Evolutionary conservation across 2,797 vertebrate species (phyloP).

Genomic region (Macrochelys suwanniensis): DNA sequence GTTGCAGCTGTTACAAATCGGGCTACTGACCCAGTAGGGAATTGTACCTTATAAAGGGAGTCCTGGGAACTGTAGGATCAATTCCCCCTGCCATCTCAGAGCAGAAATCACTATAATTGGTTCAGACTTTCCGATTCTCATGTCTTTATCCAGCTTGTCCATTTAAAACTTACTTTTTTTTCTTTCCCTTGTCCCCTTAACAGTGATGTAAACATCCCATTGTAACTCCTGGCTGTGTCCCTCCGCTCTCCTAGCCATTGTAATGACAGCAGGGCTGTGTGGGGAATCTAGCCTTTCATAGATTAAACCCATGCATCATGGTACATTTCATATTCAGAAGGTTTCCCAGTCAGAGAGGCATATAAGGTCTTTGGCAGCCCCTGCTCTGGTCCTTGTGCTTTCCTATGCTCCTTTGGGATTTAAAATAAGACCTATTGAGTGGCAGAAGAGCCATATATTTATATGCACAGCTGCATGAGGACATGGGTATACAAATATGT

Average conservation of each 20-base stretch:
- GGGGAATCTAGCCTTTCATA: neutral
- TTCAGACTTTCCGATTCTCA: neutral
- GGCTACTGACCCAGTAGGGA: neutral
- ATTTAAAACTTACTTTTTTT: neutral
- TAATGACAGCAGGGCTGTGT: neutral
- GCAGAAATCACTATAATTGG: neutral
- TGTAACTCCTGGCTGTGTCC: neutral
- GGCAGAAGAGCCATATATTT: neutral
- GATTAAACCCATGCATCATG: neutral
- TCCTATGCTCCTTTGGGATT: neutral
- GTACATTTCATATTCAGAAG: neutral
- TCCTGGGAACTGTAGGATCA: slow-evolving; percentile 26
- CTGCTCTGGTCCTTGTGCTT: neutral
- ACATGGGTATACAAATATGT: no score
- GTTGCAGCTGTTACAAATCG: slow-evolving; percentile 3
- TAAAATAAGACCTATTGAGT: neutral
- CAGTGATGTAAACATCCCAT: neutral
- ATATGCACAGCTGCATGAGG: no score
- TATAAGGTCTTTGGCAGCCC: neutral
- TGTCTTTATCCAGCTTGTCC: neutral
- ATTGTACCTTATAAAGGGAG: neutral
- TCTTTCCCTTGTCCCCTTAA: neutral
- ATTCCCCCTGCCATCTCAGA: neutral
- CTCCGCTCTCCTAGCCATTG: neutral
- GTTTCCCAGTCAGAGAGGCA: neutral